phyloP scores from a whole-genome alignment of 2,797 vertebrate genomes.

The Jordanella pulchra region DNA sequence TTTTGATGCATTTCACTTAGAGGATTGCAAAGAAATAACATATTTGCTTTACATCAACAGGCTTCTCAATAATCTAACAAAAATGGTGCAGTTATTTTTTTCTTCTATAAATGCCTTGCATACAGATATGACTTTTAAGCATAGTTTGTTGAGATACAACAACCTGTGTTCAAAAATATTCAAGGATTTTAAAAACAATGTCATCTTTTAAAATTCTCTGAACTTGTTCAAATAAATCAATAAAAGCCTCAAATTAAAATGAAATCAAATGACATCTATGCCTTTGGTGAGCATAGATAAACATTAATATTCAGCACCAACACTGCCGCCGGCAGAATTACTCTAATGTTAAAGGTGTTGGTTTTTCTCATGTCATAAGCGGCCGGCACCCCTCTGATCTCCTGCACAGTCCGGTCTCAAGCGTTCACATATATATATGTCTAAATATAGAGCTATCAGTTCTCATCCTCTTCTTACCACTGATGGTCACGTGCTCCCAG shows the following conservation, averaged over 20 bases:
- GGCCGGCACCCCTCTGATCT: slow-evolving; percentile 24
- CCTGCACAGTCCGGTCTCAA: slow-evolving; percentile 37
- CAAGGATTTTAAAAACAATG: neutral
- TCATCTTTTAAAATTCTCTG: neutral
- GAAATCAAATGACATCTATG: no score
- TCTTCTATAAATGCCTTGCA: neutral
- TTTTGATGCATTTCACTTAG: neutral
- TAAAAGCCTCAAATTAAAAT: neutral
- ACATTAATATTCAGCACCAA: no score
- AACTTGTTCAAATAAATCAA: neutral
- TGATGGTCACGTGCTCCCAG: slow-evolving; percentile 60
- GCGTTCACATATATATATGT: slow-evolving; percentile 63
- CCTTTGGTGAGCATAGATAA: no score
- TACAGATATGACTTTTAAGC: neutral
- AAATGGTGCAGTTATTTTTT: neutral
- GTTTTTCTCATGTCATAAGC: slow-evolving; percentile 5
- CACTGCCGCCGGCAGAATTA: no score
- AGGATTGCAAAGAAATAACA: neutral
- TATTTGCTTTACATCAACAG: neutral
- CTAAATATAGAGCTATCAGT: slow-evolving; percentile 76
- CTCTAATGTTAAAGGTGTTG: neutral
- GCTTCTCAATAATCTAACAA: neutral
- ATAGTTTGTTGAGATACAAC: neutral
- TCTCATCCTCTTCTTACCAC: slow-evolving; percentile 62
- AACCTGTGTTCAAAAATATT: no score